phyloP scores from a whole-genome alignment of 1,140 invertebrate species.

The Psilanteris sp. region DNA sequence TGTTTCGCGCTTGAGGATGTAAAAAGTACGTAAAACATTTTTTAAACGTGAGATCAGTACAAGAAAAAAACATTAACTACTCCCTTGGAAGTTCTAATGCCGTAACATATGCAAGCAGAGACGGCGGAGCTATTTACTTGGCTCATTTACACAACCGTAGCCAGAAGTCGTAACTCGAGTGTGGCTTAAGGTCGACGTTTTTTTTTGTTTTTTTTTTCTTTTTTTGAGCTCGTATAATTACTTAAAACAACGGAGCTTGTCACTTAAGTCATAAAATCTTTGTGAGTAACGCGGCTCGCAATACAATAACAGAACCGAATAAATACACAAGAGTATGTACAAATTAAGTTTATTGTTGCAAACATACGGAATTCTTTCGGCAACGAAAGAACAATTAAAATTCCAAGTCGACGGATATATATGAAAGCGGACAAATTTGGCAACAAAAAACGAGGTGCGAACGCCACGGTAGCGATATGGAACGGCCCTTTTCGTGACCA shows the following conservation, averaged over 20 bases:
- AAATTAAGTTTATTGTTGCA: too few relatives aligned
- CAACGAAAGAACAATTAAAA: slow-evolving; percentile 5
- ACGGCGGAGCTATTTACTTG: slow-evolving; percentile 12
- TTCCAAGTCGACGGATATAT: neutral
- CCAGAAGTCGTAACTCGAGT: slow-evolving; percentile 26
- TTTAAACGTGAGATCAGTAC: too few relatives aligned
- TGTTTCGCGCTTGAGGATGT: too few relatives aligned
- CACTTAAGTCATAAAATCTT: slow-evolving; percentile 1
- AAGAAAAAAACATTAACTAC: too few relatives aligned
- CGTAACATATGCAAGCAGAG: slow-evolving; percentile 12
- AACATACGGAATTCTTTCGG: too few relatives aligned
- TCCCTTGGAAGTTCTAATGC: slow-evolving; percentile 7
- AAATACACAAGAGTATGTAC: too few relatives aligned
- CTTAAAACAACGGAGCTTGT: slow-evolving; percentile 16
- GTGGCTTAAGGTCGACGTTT: slow-evolving; percentile 17
- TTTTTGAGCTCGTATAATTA: slow-evolving; percentile 17
- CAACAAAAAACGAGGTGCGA: slow-evolving; percentile 3
- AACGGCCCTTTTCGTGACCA: slow-evolving; percentile 9
- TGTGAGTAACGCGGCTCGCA: neutral
- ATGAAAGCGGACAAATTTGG: neutral
- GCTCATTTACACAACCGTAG: slow-evolving; percentile 15
- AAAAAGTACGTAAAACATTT: slow-evolving; percentile 1
- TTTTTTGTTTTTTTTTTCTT: too few relatives aligned
- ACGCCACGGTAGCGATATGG: slow-evolving; percentile 2
- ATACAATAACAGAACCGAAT: too few relatives aligned